A percentile compares a stretch with the other conserved stretches of the same genome.
These are phyloP conservation scores for Arctia plantaginis DNA, from an alignment of 2,888 invertebrate species.

Conservation along the genomic window DNA sequence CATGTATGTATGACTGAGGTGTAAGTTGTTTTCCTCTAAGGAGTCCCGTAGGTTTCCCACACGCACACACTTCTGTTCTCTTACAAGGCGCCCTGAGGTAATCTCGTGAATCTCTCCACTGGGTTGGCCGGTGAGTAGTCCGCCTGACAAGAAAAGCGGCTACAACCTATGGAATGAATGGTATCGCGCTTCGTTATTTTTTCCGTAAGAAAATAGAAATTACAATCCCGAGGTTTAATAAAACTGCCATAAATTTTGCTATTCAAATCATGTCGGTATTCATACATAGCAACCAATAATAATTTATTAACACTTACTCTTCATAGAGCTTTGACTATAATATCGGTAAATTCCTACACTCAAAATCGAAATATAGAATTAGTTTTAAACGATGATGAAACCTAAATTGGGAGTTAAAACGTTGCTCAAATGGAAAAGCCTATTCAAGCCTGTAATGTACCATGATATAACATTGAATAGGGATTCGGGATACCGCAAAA, in stretches of 20 bases:
- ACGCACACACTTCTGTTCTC: too few relatives aligned
- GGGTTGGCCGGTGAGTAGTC: too few relatives aligned
- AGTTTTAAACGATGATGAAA: constrained; percentile 63
- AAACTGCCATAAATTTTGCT: not conserved
- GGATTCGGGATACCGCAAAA: constrained; percentile 78
- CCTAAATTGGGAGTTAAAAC: constrained; percentile 59
- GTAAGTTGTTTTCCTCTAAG: too few relatives aligned
- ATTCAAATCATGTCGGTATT: too few relatives aligned
- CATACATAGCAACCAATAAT: not conserved
- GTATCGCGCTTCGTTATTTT: too few relatives aligned
- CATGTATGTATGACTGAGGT: too few relatives aligned
- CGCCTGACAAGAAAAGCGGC: too few relatives aligned
- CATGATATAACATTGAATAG: constrained; percentile 70
- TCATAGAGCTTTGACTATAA: not conserved
- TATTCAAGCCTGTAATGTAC: constrained; percentile 63
- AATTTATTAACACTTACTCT: not conserved
- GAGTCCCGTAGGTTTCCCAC: too few relatives aligned
- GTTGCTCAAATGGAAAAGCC: constrained; percentile 69
- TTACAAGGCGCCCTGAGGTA: too few relatives aligned
- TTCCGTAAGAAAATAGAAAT: not conserved
- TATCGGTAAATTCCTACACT: not conserved
- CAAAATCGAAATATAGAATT: constrained; percentile 26
- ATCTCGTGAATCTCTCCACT: too few relatives aligned
- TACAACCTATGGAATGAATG: too few relatives aligned
- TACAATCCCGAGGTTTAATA: not conserved